Base-by-base conservation (phyloP, 2,797 vertebrate genomes). In the Microctenopoma steveboyesi region DNA sequence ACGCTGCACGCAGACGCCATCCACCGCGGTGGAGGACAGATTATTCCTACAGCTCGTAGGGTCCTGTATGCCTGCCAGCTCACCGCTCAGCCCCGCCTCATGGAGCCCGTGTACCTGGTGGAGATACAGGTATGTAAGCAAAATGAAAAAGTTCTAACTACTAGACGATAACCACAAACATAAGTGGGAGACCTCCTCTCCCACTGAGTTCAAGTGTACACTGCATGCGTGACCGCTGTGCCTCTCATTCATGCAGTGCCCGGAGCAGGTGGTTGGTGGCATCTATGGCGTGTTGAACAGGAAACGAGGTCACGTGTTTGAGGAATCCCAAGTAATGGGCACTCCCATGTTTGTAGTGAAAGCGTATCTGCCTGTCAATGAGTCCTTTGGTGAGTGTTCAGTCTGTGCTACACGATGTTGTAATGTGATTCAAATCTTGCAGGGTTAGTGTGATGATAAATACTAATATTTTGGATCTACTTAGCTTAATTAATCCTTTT, bases 281-380 rank as follows among this genome's bases (percentile, higher is more conserved):
- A 98, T 98, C 90, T 99, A 99, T 0, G 95, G 97, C 0, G 97
- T 98, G 46, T 85, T 99, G 79, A 99, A 98, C 91, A 94, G 95
- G 84, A 99, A 97, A 71, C 95, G 96, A 51, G 97, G 96, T 35
- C 95, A 98, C 0, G 96, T 98, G 18, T 98, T 97, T 1, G 97
- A 98, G 79, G 98, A 99, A 84, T 93, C 95, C 43, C 97, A 98
- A 61, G 95, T 99, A 63, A 94, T 95, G 0, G 96, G 97, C 45
- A 99, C 96, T 5, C 97, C 96, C 50, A 97, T 98, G 95, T 99
- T 98, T 0, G 89, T 98, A 28, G 96, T 98, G 61, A 98, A 98
- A 91, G 97, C 96, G 2, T 98, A 91, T 77, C 88, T 98, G 69
- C 96, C 97, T 0, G 98, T 98, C 86, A 99, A 97, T 0, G 96